phyloP scores from a whole-genome alignment of 2,797 vertebrate genomes.

The Neomorphus geoffroyi region DNA sequence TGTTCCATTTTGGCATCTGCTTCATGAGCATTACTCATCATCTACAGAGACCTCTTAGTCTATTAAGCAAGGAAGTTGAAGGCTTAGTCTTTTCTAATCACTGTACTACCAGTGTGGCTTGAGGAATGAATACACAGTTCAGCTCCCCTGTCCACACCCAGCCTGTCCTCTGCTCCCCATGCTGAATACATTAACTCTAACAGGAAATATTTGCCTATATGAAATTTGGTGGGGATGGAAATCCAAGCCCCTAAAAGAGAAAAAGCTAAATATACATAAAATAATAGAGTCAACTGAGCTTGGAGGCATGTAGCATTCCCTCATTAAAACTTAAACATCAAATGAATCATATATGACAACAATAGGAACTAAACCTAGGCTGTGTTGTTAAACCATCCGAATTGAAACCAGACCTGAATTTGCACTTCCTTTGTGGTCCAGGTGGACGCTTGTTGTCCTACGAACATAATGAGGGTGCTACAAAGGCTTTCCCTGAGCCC shows the following conservation, averaged over 20 bases:
- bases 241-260: slow-evolving; percentile 6
- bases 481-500: slow-evolving; percentile 51
- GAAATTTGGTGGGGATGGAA: neutral
- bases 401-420: slow-evolving; percentile 65
- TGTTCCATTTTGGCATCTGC: slow-evolving; percentile 40
- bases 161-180: neutral
- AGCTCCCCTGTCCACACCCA: neutral
- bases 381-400: slow-evolving; percentile 50
- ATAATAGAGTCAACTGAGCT: neutral
- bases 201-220: neutral
- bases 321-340: slow-evolving; percentile 26
- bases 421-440: slow-evolving; percentile 62
- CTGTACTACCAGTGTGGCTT: neutral
- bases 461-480: slow-evolving; percentile 43
- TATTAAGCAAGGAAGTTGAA: slow-evolving; percentile 15
- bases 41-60: slow-evolving; percentile 25
- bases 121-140: neutral
- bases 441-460: slow-evolving; percentile 49
- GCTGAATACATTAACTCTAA: neutral
- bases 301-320: neutral
- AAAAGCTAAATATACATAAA: neutral
- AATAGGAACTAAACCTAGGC: slow-evolving; percentile 17
- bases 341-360: slow-evolving; percentile 32
- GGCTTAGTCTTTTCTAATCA: slow-evolving; percentile 23
- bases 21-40: slow-evolving; percentile 31